Evolutionary conservation across 53 echinoderm and acorn worm species (phyloP), one percentile per base, ranked within the genome.

Genomic region (Apostichopus leukothele): DNA sequence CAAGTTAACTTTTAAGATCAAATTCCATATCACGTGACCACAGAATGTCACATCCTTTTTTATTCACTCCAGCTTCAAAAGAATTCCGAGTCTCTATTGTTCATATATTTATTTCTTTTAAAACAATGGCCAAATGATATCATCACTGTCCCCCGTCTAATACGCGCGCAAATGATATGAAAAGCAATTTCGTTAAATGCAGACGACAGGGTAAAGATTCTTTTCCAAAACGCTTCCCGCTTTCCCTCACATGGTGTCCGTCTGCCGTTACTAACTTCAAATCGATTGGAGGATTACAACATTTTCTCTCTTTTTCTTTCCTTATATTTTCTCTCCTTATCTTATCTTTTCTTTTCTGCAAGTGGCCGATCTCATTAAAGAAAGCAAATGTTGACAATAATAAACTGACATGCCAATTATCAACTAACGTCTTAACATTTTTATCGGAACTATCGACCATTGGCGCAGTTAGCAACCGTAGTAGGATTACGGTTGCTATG

Each of bases 181-280:
- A 81, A 81, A 81, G 81, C 59, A 81, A 81, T 81, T 81, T 81
- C 81, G 60, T 21, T 81, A 81, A 81, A 81, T 26, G 59, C 81
- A 81, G 81, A 52, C 81, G 81, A 81, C 81, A 81, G 81, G 55
- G n/a, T 81, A 81, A 81, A 81, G 81, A 81, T 81, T 81, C 81
- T 54, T 81, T 81, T 81, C 20, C 81, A 81, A 81, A 59, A 18
- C 71, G 54, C 51, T 81, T 81, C 22, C 81, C 81, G 81, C 59
- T 21, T 9, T 81, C 81, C 39, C 60, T 81, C 81, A 81, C 81
- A 81, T 81, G 81, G 81, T 54, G 81, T 81, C 81, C 81, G 81
- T 81, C 81, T 81, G 81, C n/a, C 23, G 14, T 55, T 81, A 57
- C 54, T 71, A 71, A 19, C 71, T 71, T 71, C 20, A 19, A 71